Evolutionary conservation across 2,113 vertebrate species (phyloP).

Genomic region (Sorex araneus): DNA sequence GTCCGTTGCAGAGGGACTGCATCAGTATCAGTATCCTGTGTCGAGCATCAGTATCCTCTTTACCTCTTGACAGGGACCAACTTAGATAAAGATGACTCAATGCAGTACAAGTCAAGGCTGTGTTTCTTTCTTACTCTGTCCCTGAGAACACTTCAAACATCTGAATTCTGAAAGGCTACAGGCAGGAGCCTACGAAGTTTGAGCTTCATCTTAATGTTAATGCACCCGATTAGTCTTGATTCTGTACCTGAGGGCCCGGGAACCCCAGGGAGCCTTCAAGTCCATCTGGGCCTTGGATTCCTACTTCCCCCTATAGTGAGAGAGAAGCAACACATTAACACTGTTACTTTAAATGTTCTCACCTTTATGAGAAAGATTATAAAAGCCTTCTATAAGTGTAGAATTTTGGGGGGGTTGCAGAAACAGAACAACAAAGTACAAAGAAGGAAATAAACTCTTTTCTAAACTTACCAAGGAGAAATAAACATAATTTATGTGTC

Average conservation of each 20-base stretch:
- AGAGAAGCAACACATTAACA: slow-evolving; percentile 34
- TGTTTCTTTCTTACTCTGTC: not conserved
- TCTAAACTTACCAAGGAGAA: not conserved
- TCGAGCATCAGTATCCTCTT: not conserved
- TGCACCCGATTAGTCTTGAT: not conserved
- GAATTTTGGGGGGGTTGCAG: too few species aligned
- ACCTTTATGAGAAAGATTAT: not conserved
- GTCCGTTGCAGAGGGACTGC: not conserved
- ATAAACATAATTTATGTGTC: not conserved
- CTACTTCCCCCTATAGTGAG: slow-evolving; percentile 68
- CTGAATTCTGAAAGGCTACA: not conserved
- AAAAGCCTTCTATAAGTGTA: not conserved
- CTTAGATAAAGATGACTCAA: not conserved
- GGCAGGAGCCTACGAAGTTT: not conserved
- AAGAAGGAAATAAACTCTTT: not conserved
- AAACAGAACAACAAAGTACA: not conserved
- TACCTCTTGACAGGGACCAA: not conserved
- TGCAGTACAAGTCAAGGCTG: not conserved
- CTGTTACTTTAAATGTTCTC: not conserved
- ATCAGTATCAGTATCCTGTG: too few species aligned
- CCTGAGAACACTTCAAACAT: not conserved
- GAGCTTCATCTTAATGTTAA: not conserved
- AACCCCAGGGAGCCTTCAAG: slow-evolving; percentile 73
- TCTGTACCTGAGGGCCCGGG: slow-evolving; percentile 78
- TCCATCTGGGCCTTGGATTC: slow-evolving; percentile 63